Evolutionary conservation across 2,113 vertebrate species (phyloP), one percentile per base, ranked within the genome.

Genomic region (Himantopus leucocephalus): DNA sequence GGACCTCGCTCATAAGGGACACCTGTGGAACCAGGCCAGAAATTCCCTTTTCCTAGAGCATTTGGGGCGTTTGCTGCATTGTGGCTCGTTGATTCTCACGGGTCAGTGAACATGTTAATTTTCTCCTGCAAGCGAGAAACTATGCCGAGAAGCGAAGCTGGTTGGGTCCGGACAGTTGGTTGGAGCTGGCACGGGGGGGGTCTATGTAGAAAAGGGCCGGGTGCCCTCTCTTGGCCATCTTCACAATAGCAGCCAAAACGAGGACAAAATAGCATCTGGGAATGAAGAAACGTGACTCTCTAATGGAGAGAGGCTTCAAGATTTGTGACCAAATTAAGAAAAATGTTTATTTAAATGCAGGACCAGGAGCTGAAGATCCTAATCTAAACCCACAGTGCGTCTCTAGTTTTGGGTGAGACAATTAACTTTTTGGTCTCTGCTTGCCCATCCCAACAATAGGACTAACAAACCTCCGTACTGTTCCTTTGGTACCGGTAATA

Each of bases 221-320:
- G 6, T 85, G 91, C 94, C 94, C 94, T 97, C 97, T 97, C 87
- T 97, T 71, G 96, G 92, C 62, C 77, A 16, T 64, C 81, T 45
- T 30, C 63, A 29, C 84, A 67, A 85, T 55, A 85, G 68, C 92
- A 95, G 53, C 55, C 27, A 9, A 48, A 79, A 3, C 2, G 53
- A 0, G 48, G 12, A 34, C 12, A 0, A 32, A 34, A 17, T 1
- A 18, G 32, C 20, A 10, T 6, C 32, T 26, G 56, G 8, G 47
- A 6, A 22, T 8, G 24, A 2, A 23, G 17, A 11, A 20, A 9
- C 2, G 14, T 4, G 47, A 17, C 23, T 35, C 30, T 60, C 37
- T 22, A 43, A 12, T 6, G 19, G 19, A 55, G 39, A 43, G 15
- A 23, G 34, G 16, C 19, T 84, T 78, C 48, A 16, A 43, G 4